Evolutionary conservation across 2,888 invertebrate genomes (phyloP).

Genomic region (Suillia variegata): DNA sequence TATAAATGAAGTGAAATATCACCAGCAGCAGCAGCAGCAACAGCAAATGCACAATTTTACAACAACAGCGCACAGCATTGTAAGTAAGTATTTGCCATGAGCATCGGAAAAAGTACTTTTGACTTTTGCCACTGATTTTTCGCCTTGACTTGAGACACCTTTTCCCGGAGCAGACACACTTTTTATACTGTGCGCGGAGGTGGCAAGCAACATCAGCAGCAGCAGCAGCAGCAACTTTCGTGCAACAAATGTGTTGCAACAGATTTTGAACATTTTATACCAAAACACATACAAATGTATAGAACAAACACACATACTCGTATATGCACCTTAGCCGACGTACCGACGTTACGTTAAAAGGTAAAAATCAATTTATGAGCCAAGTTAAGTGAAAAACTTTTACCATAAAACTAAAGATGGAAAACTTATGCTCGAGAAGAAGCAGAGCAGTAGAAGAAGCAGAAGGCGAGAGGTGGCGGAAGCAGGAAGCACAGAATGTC

Average conservation of each 20-base stretch:
- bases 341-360: slow-evolving; percentile 15
- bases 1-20: slow-evolving; percentile 1
- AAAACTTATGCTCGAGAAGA: not conserved
- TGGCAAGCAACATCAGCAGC: not conserved
- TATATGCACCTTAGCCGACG: not conserved
- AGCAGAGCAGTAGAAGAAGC: not conserved
- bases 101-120: not conserved
- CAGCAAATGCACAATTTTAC: not conserved
- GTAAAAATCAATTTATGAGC: slow-evolving; percentile 41
- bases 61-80: too few relatives aligned
- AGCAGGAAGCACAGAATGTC: slow-evolving; percentile 22
- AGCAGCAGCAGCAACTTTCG: not conserved
- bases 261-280: not conserved
- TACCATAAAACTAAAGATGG: slow-evolving; percentile 37
- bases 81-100: too few relatives aligned
- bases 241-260: not conserved
- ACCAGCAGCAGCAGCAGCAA: not conserved
- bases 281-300: not conserved
- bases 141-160: not conserved
- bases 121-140: not conserved
- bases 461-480: slow-evolving; percentile 9
- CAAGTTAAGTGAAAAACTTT: slow-evolving; percentile 43
- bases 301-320: not conserved
- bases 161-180: not conserved
- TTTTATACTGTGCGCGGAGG: not conserved